A percentile compares a stretch with the other conserved stretches of the same genome.
phyloP scores from a whole-genome alignment of 1,140 invertebrate genomes.

The Leptinotarsa texana region DNA sequence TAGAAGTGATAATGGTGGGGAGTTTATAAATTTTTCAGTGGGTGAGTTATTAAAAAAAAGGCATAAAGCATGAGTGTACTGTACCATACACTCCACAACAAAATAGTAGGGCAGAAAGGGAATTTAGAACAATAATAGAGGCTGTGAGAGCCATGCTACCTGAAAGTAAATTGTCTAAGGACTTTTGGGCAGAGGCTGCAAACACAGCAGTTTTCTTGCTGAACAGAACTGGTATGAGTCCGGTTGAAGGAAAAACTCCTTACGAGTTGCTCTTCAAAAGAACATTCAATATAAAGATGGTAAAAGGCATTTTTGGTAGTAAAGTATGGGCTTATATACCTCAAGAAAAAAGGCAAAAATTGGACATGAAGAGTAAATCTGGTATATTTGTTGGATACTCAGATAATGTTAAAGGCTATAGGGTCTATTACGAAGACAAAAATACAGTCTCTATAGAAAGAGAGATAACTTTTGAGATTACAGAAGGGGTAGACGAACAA shows the following conservation, averaged over 20 bases:
- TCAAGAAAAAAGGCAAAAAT: no score
- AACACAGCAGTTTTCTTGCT: conserved; percentile 19
- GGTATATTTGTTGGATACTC: no score
- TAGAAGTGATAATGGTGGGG: conserved; percentile 53
- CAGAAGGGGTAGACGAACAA: conserved; percentile 1
- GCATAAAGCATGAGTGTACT: conserved; percentile 52
- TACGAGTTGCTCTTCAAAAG: no score
- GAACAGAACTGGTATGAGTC: conserved; percentile 9
- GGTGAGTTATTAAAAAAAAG: conserved; percentile 39
- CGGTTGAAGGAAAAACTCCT: no score
- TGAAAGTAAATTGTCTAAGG: conserved; percentile 24
- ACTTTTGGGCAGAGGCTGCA: conserved; percentile 20
- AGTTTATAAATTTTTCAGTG: conserved; percentile 50
- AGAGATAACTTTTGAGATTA: neutral
- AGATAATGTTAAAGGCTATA: no score
- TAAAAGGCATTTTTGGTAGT: conserved; percentile 12
- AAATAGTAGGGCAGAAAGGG: conserved; percentile 54
- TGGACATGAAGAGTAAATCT: no score
- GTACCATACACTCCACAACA: conserved; percentile 54
- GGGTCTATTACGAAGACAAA: no score
- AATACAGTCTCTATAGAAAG: conserved; percentile 6
- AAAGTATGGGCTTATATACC: no score
- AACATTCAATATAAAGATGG: conserved; percentile 24
- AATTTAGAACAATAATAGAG: conserved; percentile 47
- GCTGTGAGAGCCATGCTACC: conserved; percentile 38